Evolutionary conservation across 2,113 vertebrate genomes (phyloP), one percentile per base, ranked within the genome.

Genomic region (Neogobius melanostomus): DNA sequence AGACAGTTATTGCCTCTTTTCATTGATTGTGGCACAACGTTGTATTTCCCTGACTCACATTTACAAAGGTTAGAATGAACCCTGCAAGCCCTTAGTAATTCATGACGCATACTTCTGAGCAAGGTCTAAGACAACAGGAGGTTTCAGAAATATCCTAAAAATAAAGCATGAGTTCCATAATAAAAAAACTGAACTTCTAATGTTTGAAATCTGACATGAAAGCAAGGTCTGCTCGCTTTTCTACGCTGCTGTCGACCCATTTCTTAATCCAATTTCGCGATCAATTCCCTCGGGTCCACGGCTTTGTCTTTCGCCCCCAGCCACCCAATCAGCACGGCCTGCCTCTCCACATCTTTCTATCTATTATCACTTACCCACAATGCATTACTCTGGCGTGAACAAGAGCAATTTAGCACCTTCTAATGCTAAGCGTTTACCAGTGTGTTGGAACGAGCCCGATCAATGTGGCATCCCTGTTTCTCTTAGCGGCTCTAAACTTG

Each of bases 351-450:
- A 8, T 16, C 46, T 36, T 36, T 12, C 17, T 71, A 71, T 79
- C 71, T 68, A n/a, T 69, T 75, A 62, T 74, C 42, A 62, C 68
- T 57, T 74, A 66, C 51, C 70, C 66, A 67, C 60, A 71, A 81
- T 51, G 72, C 74, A 75, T 77, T 48, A 11, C 66, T 65, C 10
- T 36, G 11, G 21, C 16, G 14, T 42, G 2, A 72, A 28, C 76
- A 47, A 79, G 57, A 72, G 69, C 80, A 74, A 79, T 82, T 86
- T 80, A 82, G 71, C 78, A 60, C 74, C 63, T 73, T 81, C 83
- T 74, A 83, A 87, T 87, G 80, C 78, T 76, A 83, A 87, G 75
- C 75, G 80, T 86, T 85, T 79, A 79, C 75, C 75, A 83, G 63
- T 75, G 75, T 75, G 69, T 75, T 43, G 65, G 71, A 79, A 86